These are phyloP conservation scores for Phytoseiulus persimilis DNA, from an alignment of 2,888 invertebrate genomes.

Conservation along the genomic window DNA sequence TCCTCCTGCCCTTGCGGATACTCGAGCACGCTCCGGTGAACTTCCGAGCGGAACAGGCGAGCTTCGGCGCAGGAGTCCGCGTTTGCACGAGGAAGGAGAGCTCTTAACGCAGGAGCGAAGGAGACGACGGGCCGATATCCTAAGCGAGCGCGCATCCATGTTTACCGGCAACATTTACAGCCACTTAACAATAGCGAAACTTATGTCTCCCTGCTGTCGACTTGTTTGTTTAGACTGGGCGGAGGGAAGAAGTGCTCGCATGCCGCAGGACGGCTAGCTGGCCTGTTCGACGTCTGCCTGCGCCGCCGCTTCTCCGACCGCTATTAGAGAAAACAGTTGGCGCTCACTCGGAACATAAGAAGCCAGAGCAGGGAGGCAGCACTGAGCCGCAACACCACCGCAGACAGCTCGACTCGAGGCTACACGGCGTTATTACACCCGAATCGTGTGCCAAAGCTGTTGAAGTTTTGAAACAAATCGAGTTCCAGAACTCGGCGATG, in stretches of 20 bases:
- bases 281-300: neutral
- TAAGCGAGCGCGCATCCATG: neutral
- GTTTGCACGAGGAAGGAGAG: neutral
- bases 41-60: too few species aligned
- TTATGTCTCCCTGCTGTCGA: slow-evolving; percentile 21
- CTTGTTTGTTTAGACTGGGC: slow-evolving; percentile 6
- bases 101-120: too few species aligned
- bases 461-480: neutral
- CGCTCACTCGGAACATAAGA: neutral
- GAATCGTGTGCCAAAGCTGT: too few species aligned
- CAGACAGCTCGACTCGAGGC: too few species aligned
- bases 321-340: neutral
- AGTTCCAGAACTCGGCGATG: neutral
- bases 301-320: neutral
- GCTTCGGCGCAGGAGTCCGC: neutral
- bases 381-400: too few species aligned
- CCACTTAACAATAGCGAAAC: slow-evolving; percentile 33
- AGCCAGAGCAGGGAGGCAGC: neutral
- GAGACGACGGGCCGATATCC: neutral
- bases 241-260: neutral
- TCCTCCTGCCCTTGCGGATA: too few species aligned
- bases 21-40: too few species aligned
- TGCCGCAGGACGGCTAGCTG: neutral
- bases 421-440: too few species aligned
- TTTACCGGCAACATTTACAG: slow-evolving; percentile 18